Evolutionary conservation across 1,140 invertebrate genomes (phyloP).

Genomic region (Heliconius hewitsoni): DNA sequence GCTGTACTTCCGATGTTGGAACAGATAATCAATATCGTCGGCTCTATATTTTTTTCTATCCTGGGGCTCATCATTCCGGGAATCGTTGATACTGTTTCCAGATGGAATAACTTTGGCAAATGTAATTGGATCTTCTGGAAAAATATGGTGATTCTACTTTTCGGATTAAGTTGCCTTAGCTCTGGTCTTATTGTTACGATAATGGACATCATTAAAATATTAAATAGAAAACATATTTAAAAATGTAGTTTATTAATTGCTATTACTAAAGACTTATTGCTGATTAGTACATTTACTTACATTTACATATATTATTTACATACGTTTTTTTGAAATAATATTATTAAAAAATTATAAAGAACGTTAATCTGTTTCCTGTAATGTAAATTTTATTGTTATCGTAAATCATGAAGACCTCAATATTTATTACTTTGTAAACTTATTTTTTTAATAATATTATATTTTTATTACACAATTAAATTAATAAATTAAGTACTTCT

Average conservation of each 20-base stretch:
- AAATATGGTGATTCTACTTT: slow-evolving; percentile 83
- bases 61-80: slow-evolving; percentile 92
- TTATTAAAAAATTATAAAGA: too few relatives aligned
- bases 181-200: slow-evolving; percentile 81
- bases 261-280: too few relatives aligned
- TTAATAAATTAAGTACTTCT: too few relatives aligned
- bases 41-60: slow-evolving; percentile 92
- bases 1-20: slow-evolving; percentile 91
- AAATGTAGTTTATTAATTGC: too few relatives aligned
- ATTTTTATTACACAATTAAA: too few relatives aligned
- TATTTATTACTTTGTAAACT: too few relatives aligned
- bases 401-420: too few relatives aligned
- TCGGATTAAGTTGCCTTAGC: slow-evolving; percentile 84
- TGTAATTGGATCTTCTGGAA: slow-evolving; percentile 86
- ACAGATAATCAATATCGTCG: slow-evolving; percentile 93
- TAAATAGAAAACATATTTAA: slow-evolving; percentile 4
- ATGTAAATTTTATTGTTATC: too few relatives aligned
- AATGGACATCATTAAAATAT: slow-evolving; percentile 56
- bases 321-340: background rate
- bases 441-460: too few relatives aligned
- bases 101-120: slow-evolving; percentile 84
- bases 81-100: slow-evolving; percentile 88
- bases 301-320: background rate
- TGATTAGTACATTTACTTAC: background rate
- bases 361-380: too few relatives aligned